Evolutionary conservation across 2,113 vertebrate species (phyloP), one percentile per base, ranked within the genome.

Genomic region (Acanthochromis polyacanthus): DNA sequence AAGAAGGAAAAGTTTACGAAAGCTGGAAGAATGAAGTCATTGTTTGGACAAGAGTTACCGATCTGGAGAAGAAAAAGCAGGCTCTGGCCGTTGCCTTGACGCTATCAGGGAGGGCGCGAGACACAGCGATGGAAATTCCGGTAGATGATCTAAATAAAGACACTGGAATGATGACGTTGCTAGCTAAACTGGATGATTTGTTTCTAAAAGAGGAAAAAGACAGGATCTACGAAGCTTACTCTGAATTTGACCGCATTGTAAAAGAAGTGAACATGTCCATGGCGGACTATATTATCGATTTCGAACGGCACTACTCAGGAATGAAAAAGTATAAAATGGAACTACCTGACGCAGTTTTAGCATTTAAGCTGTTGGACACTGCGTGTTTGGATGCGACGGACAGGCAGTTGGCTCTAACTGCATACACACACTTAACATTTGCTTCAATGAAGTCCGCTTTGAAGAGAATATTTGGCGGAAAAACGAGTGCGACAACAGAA

Each of bases 61-160:
- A 64, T 15, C 17, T 64, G 7, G n/a, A 43, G 5, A 43, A 45
- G 23, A 45, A 32, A 19, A 12, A 58, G 40, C 53, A 45, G n/a
- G 40, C 1, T 0, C 19, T 58, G 17, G 52, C 53, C 10, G 4
- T 48, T 1, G 0, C 5, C 14, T 55, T 70, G 67, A 17, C 12
- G 19, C 55, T 58, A 3, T 20, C 53, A 19, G 38, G 55, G 7
- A 25, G 43, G 4, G 68, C 57, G 43, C 3, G 61, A 19, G 43
- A 63, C 5, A 17, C 1, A 3, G 22, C 15, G 9, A 22, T 73
- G 30, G 48, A 73, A 62, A 73, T 63, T 17, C 16, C 15, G 1
- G 58, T n/a, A 8, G 75, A 45, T 1, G 50, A 62, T 17, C 46
- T 62, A 1, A 62, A 70, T 23, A 46, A 61, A 23, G 65, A 62